Evolutionary conservation across 2,797 vertebrate species (phyloP).

Genomic region (Sibirionetta formosa): DNA sequence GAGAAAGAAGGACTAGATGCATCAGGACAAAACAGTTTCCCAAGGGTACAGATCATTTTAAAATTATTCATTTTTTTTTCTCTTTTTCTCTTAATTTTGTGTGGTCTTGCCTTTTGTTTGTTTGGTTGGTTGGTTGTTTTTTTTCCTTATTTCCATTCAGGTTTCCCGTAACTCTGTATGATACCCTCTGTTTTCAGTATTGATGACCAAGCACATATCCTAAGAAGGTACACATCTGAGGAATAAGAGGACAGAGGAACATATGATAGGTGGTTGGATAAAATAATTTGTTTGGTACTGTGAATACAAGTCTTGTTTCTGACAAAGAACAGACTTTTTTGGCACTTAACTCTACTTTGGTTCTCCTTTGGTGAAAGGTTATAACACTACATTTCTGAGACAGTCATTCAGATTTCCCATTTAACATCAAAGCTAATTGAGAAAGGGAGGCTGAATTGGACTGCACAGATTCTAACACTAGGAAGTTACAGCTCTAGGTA

Average conservation of each 20-base stretch:
- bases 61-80: neutral
- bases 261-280: neutral
- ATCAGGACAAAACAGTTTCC: neutral
- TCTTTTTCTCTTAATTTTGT: neutral
- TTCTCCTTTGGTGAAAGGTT: neutral
- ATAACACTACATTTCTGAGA: neutral
- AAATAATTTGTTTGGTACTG: neutral
- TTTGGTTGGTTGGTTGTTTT: neutral
- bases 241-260: neutral
- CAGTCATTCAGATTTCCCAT: neutral
- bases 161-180: neutral
- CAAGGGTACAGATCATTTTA: neutral
- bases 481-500: neutral
- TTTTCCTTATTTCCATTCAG: neutral
- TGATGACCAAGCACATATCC: neutral
- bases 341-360: neutral
- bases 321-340: neutral
- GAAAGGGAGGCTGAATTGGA: neutral
- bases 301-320: neutral
- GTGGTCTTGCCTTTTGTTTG: neutral
- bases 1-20: neutral
- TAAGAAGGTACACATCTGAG: neutral
- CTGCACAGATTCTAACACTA: neutral
- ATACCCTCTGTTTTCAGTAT: neutral
- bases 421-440: constrained; percentile 1